Conservation (phyloP, 2,797 vertebrate genomes). For the Gadopsis bispinosus region DNA sequence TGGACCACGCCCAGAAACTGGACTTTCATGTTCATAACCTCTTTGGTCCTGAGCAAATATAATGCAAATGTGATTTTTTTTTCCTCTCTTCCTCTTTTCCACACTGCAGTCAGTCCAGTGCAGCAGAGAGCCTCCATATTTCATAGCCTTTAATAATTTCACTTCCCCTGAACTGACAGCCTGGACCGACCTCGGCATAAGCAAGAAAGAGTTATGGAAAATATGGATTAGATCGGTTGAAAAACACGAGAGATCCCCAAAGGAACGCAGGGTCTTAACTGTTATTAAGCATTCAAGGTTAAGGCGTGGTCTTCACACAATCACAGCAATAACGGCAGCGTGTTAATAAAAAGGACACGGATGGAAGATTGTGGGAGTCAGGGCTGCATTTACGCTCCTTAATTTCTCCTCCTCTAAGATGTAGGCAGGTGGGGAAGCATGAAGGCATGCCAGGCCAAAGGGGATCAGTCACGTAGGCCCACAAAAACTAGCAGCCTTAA, state of each 20-base stretch:
- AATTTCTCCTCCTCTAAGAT: slow-evolving; percentile 25
- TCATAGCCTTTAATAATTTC: slow-evolving; percentile 63
- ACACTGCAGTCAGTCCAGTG: slow-evolving; percentile 40
- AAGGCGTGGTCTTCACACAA: slow-evolving; percentile 49
- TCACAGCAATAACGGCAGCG: slow-evolving; percentile 23
- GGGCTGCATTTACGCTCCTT: slow-evolving; percentile 44
- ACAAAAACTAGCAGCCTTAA: slow-evolving; percentile 33
- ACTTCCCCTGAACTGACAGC: slow-evolving; percentile 54
- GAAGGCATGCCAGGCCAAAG: slow-evolving; percentile 12
- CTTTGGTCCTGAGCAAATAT: slow-evolving; percentile 43
- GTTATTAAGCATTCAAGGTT: slow-evolving; percentile 55
- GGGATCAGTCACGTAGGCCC: slow-evolving; percentile 28
- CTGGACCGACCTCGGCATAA: slow-evolving; percentile 21
- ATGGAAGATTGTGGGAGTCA: slow-evolving; percentile 36
- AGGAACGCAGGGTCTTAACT: slow-evolving; percentile 30
- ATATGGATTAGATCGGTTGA: slow-evolving; percentile 57
- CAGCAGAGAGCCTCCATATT: slow-evolving; percentile 62
- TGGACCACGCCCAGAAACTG: slow-evolving; percentile 36
- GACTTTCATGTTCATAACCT: slow-evolving; percentile 47
- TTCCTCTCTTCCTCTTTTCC: slow-evolving; percentile 31
- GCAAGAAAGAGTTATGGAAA: slow-evolving; percentile 55
- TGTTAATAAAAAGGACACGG: slow-evolving; percentile 53
- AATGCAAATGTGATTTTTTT: slow-evolving; percentile 34
- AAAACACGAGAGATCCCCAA: slow-evolving; percentile 44
- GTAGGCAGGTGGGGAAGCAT: slow-evolving; percentile 28